Evolutionary conservation across 2,888 invertebrate species (phyloP).

Genomic region (Abrostola tripartita): DNA sequence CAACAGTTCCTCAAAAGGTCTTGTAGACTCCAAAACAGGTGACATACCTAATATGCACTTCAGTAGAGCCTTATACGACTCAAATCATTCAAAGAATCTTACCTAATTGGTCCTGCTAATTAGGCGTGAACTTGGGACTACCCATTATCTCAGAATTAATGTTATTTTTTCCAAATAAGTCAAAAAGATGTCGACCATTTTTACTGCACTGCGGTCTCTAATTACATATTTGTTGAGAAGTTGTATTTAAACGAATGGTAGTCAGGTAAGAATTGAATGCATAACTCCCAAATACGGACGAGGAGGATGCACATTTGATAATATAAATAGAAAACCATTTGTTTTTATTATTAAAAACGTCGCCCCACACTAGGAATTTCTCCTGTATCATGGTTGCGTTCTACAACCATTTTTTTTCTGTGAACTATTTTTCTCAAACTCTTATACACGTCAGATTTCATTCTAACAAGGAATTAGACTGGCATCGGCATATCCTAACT

Average conservation of each 20-base stretch:
- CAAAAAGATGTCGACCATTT: background rate
- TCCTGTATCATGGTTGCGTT: no score
- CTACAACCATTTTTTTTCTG: no score
- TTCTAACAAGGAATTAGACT: no score
- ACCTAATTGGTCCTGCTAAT: background rate
- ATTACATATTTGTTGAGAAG: background rate
- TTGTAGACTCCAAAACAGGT: background rate
- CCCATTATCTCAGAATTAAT: background rate
- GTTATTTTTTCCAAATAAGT: background rate
- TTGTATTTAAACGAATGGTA: background rate
- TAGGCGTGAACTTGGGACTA: constrained; percentile 2
- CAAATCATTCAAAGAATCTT: background rate
- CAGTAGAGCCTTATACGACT: background rate
- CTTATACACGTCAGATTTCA: no score
- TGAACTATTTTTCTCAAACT: no score
- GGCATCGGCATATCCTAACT: no score
- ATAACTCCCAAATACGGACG: no score
- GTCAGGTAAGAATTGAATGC: no score
- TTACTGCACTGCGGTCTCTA: background rate
- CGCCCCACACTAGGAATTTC: no score
- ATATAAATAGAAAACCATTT: no score
- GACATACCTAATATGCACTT: background rate
- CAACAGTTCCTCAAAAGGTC: background rate
- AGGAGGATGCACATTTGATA: no score
- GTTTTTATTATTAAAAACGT: no score